Base-by-base conservation (phyloP, 2,888 invertebrate species). In the Pollenia angustigena region DNA sequence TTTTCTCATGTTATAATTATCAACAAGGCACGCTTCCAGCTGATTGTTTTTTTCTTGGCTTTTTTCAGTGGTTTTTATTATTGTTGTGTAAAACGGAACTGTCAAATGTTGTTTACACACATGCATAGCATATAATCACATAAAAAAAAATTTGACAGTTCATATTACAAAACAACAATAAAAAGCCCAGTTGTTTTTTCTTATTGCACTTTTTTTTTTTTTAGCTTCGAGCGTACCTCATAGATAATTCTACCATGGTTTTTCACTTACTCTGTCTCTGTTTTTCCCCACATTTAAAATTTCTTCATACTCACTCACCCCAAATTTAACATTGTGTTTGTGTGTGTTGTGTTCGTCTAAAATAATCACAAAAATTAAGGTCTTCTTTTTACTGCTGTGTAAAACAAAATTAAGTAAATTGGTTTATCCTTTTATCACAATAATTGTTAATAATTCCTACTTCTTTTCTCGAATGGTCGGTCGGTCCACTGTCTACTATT, bases 291-390 rank as follows among this genome's bases (percentile, higher is more conserved):
- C 32, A 64, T 11, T 40, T 6, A 0, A 46, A 44, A 42, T 1
- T 68, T 23, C 48, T 62, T 66, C 46, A 32, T 52, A 71, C 52
- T 62, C 52, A 54, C 18, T 46, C 80, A 52, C 32, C 42, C 42
- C 0, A 54, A 54, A 64, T 72, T 16, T 54, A 44, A 23, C n/a
- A n/a, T 50, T 80, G 7, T 72, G 8, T 62, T 6, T 54, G 52
- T 71, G 8, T 71, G 23, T 62, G 8, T 80, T 71, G 23, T 62
- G 8, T 80, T 11, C 71, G 12, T 81, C 54, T 62, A 16, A 54
- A 69, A 54, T 48, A 48, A 6, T 42, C 46, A 46, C 52, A 11
- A 56, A 56, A 68, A 56, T 60, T 2, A 40, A 60, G 60, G 42
- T 18, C 10, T 68, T 60, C n/a, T 32, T 32, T 32, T 32, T 32